Conservation (phyloP, 2,797 vertebrate species). For the Fistularia commersonii region DNA sequence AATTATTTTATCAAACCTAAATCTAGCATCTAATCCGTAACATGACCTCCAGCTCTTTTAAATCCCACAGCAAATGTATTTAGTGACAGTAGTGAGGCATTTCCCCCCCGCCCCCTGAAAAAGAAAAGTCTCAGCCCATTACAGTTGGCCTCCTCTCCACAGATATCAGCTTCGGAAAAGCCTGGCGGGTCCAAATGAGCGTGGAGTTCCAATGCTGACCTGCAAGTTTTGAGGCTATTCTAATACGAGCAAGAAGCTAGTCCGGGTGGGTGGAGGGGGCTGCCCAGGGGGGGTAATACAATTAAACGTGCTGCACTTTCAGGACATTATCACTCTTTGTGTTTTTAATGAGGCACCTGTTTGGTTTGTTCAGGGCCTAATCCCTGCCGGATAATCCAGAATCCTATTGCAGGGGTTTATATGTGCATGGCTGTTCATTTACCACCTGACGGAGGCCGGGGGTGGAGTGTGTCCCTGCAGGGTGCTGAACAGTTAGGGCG, state of each 20-base stretch:
- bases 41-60: not conserved
- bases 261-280: no score
- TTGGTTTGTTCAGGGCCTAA: constrained; percentile 36
- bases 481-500: no score
- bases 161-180: no score
- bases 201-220: no score
- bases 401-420: constrained; percentile 46
- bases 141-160: no score
- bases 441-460: not conserved
- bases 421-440: constrained; percentile 25
- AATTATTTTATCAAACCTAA: constrained; percentile 16
- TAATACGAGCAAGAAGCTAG: no score
- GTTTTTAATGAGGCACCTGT: constrained; percentile 25
- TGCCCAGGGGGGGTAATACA: not conserved
- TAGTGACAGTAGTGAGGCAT: not conserved
- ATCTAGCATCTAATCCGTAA: constrained; percentile 1
- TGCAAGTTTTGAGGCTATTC: no score
- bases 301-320: constrained; percentile 11
- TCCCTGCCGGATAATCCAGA: constrained; percentile 55
- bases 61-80: not conserved
- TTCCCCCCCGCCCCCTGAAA: not conserved
- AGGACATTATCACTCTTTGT: constrained; percentile 19
- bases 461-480: constrained; percentile 20
- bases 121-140: no score
- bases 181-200: no score